Percentiles rank a stretch among this genome's conserved stretches.
phyloP scores from a whole-genome alignment of 2,888 invertebrate species.

The Calameuta pallipes region DNA sequence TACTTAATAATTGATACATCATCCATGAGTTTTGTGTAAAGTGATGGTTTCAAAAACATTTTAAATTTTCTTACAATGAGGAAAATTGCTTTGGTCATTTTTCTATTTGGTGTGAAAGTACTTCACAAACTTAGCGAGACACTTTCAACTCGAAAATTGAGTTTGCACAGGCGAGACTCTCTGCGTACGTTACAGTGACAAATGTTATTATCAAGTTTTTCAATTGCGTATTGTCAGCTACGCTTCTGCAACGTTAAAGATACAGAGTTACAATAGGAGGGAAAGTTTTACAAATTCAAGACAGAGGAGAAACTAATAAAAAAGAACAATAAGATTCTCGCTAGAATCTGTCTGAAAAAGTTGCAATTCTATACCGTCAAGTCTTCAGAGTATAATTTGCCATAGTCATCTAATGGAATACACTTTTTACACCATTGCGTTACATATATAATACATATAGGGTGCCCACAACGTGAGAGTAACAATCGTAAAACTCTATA shows the following conservation, averaged over 20 bases:
- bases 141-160: neutral
- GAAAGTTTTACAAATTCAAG: neutral
- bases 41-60: neutral
- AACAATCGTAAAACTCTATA: neutral
- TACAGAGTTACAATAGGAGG: neutral
- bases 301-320: neutral
- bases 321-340: neutral
- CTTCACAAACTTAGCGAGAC: neutral
- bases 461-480: neutral
- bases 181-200: neutral
- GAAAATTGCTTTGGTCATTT: neutral
- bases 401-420: neutral
- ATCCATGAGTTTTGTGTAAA: neutral
- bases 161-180: neutral
- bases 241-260: neutral
- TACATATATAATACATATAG: neutral
- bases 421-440: neutral
- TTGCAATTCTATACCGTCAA: neutral
- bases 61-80: neutral
- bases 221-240: neutral
- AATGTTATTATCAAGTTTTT: neutral
- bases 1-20: neutral
- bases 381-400: neutral
- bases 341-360: neutral
- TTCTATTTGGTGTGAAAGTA: neutral